A percentile compares a stretch with the other conserved stretches of the same genome.
These are phyloP conservation scores for Pandemis heparana DNA, from an alignment of 2,888 invertebrate species.

Conservation along the genomic window DNA sequence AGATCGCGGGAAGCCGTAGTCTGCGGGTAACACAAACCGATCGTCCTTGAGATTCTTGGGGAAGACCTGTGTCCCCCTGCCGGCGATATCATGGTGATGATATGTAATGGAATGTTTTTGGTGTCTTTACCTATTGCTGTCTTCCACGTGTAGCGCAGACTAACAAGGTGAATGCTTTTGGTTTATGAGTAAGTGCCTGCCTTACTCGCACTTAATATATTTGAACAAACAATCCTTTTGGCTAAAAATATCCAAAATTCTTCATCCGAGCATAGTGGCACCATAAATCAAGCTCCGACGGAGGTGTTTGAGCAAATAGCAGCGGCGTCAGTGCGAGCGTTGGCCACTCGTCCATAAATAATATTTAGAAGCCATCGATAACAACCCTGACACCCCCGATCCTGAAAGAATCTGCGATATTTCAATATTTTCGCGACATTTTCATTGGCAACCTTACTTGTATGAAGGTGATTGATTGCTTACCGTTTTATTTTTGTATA, in stretches of 20 bases:
- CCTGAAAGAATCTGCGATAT: constrained; percentile 44
- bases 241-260: constrained; percentile 22
- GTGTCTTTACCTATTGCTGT: too few relatives aligned
- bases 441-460: constrained; percentile 22
- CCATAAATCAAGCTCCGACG: constrained; percentile 68
- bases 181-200: too few relatives aligned
- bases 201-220: not conserved
- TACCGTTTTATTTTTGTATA: not conserved
- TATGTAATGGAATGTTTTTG: too few relatives aligned
- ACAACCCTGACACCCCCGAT: constrained; percentile 52
- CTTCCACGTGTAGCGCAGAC: too few relatives aligned
- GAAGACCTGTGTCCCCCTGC: too few relatives aligned
- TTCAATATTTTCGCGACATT: constrained; percentile 45
- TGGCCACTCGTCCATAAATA: constrained; percentile 73
- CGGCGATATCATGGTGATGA: too few relatives aligned
- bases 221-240: constrained; percentile 10
- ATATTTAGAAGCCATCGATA: constrained; percentile 69
- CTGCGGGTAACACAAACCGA: too few relatives aligned
- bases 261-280: constrained; percentile 45
- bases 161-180: too few relatives aligned
- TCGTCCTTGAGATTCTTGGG: too few relatives aligned
- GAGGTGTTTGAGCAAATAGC: constrained; percentile 70
- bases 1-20: too few relatives aligned
- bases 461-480: constrained; percentile 19
- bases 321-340: constrained; percentile 58